phyloP scores from a whole-genome alignment of 2,797 vertebrate genomes.

The Garrulus glandarius region DNA sequence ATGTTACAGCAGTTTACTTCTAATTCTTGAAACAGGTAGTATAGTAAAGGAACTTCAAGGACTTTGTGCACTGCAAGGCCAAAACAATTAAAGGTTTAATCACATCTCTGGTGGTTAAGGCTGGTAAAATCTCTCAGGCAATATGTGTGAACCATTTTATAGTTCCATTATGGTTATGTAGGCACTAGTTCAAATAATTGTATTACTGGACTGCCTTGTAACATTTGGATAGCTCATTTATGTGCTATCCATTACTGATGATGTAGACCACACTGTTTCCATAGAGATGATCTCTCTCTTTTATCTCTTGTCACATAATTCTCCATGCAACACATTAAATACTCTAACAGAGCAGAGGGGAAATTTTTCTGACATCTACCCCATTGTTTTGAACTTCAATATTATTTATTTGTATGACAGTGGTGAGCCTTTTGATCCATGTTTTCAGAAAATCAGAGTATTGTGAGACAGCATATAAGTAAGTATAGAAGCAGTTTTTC shows the following conservation, averaged over 20 bases:
- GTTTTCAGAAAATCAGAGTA: not conserved
- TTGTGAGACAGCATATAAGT: not conserved
- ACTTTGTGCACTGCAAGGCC: not conserved
- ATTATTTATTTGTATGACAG: not conserved
- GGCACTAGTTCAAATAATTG: conserved; percentile 11
- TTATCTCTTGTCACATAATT: conserved; percentile 27
- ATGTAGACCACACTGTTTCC: conserved; percentile 55
- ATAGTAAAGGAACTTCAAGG: not conserved
- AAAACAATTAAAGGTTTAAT: conserved; percentile 18
- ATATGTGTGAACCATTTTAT: not conserved
- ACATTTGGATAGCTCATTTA: conserved; percentile 31
- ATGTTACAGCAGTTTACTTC: not conserved
- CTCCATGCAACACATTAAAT: not conserved
- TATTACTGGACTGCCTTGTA: conserved; percentile 14
- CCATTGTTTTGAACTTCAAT: not conserved
- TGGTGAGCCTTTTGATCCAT: not conserved
- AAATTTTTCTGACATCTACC: not conserved
- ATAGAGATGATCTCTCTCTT: conserved; percentile 46
- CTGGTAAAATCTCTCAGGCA: not conserved
- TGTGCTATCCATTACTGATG: not conserved
- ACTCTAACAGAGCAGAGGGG: not conserved
- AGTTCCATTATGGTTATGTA: conserved; percentile 10
- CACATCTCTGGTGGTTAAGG: not conserved
- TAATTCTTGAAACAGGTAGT: not conserved
- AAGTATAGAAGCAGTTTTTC: not conserved